phyloP scores from a whole-genome alignment of 2,113 vertebrate species.

The Onychostruthus taczanowskii region DNA sequence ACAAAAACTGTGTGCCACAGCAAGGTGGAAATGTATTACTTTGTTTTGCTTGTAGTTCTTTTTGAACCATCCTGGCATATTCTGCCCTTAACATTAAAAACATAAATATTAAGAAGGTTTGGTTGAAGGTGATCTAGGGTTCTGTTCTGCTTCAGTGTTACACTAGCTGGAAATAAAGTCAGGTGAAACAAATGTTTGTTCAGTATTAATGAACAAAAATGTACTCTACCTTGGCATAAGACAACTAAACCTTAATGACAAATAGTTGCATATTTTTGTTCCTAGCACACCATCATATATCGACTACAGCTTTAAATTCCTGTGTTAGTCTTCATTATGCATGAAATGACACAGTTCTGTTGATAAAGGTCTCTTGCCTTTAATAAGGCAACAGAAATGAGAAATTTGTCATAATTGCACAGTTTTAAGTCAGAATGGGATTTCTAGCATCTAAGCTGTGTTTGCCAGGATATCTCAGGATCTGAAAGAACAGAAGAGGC shows the following conservation, averaged over 20 bases:
- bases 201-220: slow-evolving; percentile 32
- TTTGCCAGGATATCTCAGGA: not conserved
- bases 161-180: not conserved
- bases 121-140: not conserved
- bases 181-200: slow-evolving; percentile 14
- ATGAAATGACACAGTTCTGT: not conserved
- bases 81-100: not conserved
- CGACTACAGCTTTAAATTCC: not conserved
- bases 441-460: not conserved
- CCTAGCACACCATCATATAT: not conserved
- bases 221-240: not conserved
- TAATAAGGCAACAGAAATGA: not conserved
- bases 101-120: not conserved
- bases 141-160: slow-evolving; percentile 27
- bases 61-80: not conserved
- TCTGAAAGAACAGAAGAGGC: not conserved
- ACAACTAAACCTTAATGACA: not conserved
- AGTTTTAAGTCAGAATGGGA: not conserved
- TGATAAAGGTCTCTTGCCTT: not conserved
- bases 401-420: not conserved
- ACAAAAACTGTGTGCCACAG: not conserved
- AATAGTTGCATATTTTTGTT: not conserved
- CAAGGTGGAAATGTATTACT: not conserved
- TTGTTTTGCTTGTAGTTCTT: not conserved
- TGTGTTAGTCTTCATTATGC: not conserved